phyloP scores from a whole-genome alignment of 2,888 invertebrate genomes.

The Melikaiella ostensackeni region DNA sequence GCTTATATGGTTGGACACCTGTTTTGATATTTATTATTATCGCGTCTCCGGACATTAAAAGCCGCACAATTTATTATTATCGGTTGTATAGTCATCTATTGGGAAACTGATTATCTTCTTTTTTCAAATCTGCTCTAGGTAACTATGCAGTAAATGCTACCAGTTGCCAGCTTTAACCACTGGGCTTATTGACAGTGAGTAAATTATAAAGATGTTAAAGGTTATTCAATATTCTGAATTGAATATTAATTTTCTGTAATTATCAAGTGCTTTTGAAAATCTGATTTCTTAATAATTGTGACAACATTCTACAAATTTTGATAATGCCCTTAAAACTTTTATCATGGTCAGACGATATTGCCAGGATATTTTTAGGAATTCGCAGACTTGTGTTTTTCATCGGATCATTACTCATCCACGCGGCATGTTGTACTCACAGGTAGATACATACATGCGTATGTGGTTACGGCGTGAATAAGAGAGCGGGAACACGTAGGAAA shows the following conservation, averaged over 20 bases:
- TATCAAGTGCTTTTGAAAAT: too few species aligned
- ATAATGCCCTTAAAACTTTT: too few species aligned
- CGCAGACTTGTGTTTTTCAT: slow-evolving; percentile 13
- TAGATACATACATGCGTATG: slow-evolving; percentile 20
- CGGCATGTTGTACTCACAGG: slow-evolving; percentile 11
- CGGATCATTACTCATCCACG: slow-evolving; percentile 26
- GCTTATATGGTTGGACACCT: slow-evolving; percentile 35
- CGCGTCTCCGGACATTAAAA: slow-evolving; percentile 3
- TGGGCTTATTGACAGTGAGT: background rate
- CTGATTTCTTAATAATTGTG: too few species aligned
- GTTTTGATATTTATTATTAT: slow-evolving; percentile 38
- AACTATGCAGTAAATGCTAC: background rate
- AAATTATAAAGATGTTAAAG: background rate
- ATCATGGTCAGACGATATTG: background rate
- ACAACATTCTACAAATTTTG: too few species aligned
- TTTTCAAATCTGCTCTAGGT: background rate
- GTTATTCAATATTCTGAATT: background rate
- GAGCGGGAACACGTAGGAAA: slow-evolving; percentile 35
- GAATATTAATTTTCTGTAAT: background rate
- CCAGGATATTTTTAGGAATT: background rate
- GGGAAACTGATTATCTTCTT: slow-evolving; percentile 19
- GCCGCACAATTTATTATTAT: slow-evolving; percentile 28
- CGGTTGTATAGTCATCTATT: background rate
- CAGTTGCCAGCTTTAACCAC: background rate
- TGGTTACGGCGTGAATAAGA: slow-evolving; percentile 33